phyloP scores from a whole-genome alignment of 2,797 vertebrate genomes.

The Myotis vivesi region DNA sequence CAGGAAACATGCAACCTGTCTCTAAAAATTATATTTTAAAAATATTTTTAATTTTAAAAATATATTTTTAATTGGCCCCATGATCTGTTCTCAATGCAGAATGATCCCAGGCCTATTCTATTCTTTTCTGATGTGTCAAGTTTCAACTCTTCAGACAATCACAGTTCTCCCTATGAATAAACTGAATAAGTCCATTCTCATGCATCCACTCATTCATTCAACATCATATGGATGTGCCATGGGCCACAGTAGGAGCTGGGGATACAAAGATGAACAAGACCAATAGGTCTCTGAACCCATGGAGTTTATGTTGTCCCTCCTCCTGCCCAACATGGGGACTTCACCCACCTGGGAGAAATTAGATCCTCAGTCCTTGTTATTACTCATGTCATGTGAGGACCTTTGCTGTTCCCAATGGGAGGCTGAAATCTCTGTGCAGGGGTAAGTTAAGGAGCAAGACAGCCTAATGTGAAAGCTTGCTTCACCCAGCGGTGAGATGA shows the following conservation, averaged over 20 bases:
- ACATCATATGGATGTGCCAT: not conserved
- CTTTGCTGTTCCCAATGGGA: not conserved
- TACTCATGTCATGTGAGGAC: not conserved
- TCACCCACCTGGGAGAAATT: not conserved
- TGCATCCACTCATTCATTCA: not conserved
- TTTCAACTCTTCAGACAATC: not conserved
- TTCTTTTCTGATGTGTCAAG: not conserved
- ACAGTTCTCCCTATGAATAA: not conserved
- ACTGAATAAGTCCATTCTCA: not conserved
- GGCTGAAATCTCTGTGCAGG: not conserved
- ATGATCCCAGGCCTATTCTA: not conserved
- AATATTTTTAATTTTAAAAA: not conserved
- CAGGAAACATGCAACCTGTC: not conserved
- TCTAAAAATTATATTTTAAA: not conserved
- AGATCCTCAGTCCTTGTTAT: not conserved
- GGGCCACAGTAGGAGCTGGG: not conserved
- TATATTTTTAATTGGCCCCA: not conserved
- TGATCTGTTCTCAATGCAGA: not conserved
- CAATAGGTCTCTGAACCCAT: not conserved
- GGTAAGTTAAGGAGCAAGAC: not conserved
- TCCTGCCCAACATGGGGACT: not conserved
- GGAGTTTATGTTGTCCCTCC: not conserved
- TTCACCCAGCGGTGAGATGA: not conserved
- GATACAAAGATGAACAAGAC: not conserved
- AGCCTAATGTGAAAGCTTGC: not conserved